phyloP scores from a whole-genome alignment of 1,140 invertebrate species.

The Camponotus pennsylvanicus region DNA sequence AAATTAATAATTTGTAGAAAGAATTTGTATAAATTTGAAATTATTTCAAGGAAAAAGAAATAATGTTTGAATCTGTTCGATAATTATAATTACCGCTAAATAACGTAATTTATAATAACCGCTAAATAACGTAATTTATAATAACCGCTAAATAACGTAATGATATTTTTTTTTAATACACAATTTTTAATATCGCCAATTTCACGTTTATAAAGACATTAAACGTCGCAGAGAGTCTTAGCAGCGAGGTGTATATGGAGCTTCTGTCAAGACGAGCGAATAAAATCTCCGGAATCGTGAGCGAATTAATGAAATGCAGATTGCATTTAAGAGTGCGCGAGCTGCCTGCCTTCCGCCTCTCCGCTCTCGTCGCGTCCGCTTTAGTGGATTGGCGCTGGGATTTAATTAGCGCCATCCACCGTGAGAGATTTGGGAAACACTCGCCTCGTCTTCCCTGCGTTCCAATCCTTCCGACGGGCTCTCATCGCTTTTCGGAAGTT shows the following conservation, averaged over 20 bases:
- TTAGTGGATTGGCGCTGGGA: slow-evolving; percentile 76
- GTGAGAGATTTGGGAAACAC: slow-evolving; percentile 75
- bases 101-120: no score
- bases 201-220: slow-evolving; percentile 49
- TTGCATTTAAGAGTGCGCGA: slow-evolving; percentile 80
- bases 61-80: background rate
- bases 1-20: slow-evolving; percentile 17
- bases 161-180: background rate
- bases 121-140: background rate
- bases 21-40: background rate
- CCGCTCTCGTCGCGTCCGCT: slow-evolving; percentile 77
- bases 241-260: slow-evolving; percentile 3
- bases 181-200: slow-evolving; percentile 27
- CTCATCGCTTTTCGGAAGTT: slow-evolving; percentile 74
- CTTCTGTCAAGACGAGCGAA: slow-evolving; percentile 60
- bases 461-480: slow-evolving; percentile 45
- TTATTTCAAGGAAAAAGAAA: background rate
- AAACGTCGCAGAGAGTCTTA: slow-evolving; percentile 47
- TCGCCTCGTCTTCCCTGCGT: slow-evolving; percentile 38
- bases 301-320: slow-evolving; percentile 83
- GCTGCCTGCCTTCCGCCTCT: slow-evolving; percentile 66
- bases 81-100: background rate
- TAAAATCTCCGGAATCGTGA: slow-evolving; percentile 70
- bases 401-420: slow-evolving; percentile 83
- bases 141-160: background rate